Percentiles rank a stretch among this genome's conserved stretches.
Evolutionary conservation across 2,797 vertebrate species (phyloP).

Genomic region (Fistularia commersonii): DNA sequence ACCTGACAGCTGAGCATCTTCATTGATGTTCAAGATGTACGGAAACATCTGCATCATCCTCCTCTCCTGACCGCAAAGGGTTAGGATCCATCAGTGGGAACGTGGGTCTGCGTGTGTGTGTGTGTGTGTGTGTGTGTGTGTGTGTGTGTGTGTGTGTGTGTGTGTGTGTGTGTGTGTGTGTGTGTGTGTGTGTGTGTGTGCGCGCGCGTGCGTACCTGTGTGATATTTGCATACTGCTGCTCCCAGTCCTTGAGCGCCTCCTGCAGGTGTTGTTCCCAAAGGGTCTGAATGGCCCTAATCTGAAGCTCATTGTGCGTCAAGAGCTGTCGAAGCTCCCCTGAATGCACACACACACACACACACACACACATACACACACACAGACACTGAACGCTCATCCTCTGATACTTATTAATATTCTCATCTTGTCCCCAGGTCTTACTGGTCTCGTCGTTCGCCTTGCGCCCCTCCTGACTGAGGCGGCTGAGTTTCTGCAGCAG

Average conservation of each 20-base stretch:
- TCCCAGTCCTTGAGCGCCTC: conserved; percentile 85
- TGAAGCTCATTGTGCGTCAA: conserved; percentile 78
- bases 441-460: conserved; percentile 78
- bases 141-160: background rate
- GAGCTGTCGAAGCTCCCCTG: conserved; percentile 77
- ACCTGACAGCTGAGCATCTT: conserved; percentile 86
- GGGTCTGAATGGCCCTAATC: conserved; percentile 71
- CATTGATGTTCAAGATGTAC: conserved; percentile 85
- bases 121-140: background rate
- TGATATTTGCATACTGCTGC: conserved; percentile 75
- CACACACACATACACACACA: background rate
- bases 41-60: conserved; percentile 84
- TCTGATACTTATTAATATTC: too few relatives aligned
- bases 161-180: background rate
- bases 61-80: conserved; percentile 70
- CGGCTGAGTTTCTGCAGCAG: conserved; percentile 72
- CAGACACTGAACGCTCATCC: background rate
- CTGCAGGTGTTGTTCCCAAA: conserved; percentile 85
- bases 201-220: conserved; percentile 69
- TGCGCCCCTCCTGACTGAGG: conserved; percentile 73
- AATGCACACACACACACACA: conserved; percentile 15
- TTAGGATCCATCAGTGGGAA: background rate
- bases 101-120: background rate
- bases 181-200: conserved; percentile 1
- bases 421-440: conserved; percentile 10